A percentile compares a stretch with the other conserved stretches of the same genome.
Conservation (phyloP, 2,113 vertebrate species). For the Thymallus thymallus region DNA sequence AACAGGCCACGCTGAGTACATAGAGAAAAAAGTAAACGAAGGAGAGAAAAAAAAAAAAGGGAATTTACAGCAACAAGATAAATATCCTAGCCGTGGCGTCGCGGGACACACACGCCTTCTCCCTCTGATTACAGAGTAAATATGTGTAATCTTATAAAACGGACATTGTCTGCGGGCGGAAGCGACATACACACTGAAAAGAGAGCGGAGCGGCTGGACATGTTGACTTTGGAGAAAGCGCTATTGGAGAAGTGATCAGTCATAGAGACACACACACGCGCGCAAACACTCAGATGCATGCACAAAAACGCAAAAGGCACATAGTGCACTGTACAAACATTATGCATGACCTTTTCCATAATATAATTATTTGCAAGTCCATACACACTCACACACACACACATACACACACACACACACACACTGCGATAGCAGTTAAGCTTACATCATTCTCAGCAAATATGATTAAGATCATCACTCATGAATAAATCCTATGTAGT, state of each 20-base stretch:
- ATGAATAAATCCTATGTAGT: constrained; percentile 9
- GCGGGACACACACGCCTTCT: constrained; percentile 15
- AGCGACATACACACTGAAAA: constrained; percentile 24
- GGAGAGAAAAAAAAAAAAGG: constrained; percentile 26
- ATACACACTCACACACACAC: constrained; percentile 13
- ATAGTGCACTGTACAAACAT: constrained; percentile 1
- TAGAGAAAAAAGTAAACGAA: constrained; percentile 8
- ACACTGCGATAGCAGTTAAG: constrained; percentile 32
- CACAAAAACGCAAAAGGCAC: constrained; percentile 14
- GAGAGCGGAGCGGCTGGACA: constrained; percentile 27
- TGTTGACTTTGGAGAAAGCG: constrained; percentile 65
- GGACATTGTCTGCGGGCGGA: constrained; percentile 60
- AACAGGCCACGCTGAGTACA: constrained; percentile 45
- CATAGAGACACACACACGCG: constrained; percentile 21
- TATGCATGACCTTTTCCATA: too few species aligned
- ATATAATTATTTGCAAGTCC: neutral
- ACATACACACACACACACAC: constrained; percentile 13
- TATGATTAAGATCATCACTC: constrained; percentile 47
- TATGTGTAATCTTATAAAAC: constrained; percentile 69
- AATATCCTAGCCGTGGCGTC: constrained; percentile 68
- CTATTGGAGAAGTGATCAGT: constrained; percentile 53
- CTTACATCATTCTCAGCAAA: constrained; percentile 32
- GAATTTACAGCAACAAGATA: constrained; percentile 72
- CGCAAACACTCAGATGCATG: neutral
- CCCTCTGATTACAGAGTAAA: constrained; percentile 69